Base-by-base conservation (phyloP, 2,113 vertebrate genomes). In the Poeciliopsis retropinna region DNA sequence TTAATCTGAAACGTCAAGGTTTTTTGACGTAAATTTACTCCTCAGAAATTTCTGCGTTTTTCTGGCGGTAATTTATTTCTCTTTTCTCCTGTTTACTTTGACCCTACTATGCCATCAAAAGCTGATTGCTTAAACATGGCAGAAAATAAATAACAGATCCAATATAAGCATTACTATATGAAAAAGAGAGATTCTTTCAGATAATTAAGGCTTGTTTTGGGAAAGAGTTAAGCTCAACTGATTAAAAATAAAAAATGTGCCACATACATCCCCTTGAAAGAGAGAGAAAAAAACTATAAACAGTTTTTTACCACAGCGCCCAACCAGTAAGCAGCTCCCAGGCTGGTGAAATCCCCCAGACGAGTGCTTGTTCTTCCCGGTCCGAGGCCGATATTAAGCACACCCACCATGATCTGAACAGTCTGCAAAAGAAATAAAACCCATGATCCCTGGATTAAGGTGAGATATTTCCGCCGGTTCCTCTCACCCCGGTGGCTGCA, bases 331-430 rank as follows among this genome's bases (percentile, higher is more conserved):
- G 78, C 72, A n/a, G 67, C 78, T 69, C 60, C 30, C 17, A 75
- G 5, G 1, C 13, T 0, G 22, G 30, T 4, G 3, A 86, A 30
- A 57, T 78, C 73, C 0, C 22, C 63, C 28, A 27, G 28, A 19
- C 62, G 57, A 0, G 8, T 11, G 41, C 60, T 65, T 0, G 30
- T 68, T 57, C 80, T 74, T 25, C 87, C 88, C 0, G 61, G 39
- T 4, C 87, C 92, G 0, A 91, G 76, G 2, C 80, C 87, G 5
- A 93, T 73, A 78, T 65, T 88, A 39, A 93, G 66, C 64, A 93
- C 31, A 4, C 91, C 93, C 73, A 90, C 73, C 88, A 94, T 86
- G 78, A 93, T 90, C 88, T 93, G 93, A 9, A 91, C 4, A 0
- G 86, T 75, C 93, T 94, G 74, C 3, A 15, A n/a, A 41, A 80